phyloP scores from a whole-genome alignment of 2,797 vertebrate species.

The Corythornis leucogaster region DNA sequence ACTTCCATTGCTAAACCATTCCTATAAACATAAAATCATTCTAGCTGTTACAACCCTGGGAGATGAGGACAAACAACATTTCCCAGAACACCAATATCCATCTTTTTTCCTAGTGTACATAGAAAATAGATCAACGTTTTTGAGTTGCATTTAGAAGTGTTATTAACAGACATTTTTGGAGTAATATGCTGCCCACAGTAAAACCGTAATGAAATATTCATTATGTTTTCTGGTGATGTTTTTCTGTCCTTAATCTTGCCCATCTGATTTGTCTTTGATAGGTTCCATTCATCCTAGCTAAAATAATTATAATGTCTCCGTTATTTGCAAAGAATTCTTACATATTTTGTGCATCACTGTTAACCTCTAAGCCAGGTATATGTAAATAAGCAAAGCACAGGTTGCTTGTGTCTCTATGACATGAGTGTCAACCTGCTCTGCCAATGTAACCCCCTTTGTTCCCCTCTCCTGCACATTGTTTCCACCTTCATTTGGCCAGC shows the following conservation, averaged over 20 bases:
- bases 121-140: neutral
- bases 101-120: neutral
- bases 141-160: neutral
- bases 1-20: neutral
- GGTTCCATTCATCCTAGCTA: neutral
- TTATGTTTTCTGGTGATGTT: neutral
- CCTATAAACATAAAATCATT: neutral
- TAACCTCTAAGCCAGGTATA: neutral
- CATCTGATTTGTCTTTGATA: neutral
- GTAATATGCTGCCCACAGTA: neutral
- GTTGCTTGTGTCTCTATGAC: neutral
- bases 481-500: neutral
- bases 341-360: neutral
- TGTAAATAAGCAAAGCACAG: neutral
- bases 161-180: neutral
- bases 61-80: neutral
- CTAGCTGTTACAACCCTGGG: neutral
- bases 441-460: neutral
- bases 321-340: neutral
- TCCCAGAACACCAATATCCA: neutral
- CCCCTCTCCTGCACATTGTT: neutral
- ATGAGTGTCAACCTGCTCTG: accelerated
- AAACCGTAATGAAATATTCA: neutral
- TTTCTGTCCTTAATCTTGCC: neutral
- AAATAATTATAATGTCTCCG: neutral